Evolutionary conservation across 2,888 invertebrate species (phyloP).

Genomic region (Pammene aurita): DNA sequence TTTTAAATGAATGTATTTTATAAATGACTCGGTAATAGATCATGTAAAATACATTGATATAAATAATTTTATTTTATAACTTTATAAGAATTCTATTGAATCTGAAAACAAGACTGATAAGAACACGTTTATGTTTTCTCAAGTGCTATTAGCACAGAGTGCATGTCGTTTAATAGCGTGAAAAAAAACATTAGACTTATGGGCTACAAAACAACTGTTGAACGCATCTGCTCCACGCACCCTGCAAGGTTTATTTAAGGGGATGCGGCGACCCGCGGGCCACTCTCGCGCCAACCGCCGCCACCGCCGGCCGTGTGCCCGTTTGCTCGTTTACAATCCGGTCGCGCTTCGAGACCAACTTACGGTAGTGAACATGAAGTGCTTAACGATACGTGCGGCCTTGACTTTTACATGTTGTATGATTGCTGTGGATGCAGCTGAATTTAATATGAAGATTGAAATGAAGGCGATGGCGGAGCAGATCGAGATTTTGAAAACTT

Average conservation of each 20-base stretch:
- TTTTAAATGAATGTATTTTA: background rate
- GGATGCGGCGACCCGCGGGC: constrained; percentile 47
- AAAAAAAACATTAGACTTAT: constrained; percentile 42
- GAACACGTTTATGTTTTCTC: constrained; percentile 1
- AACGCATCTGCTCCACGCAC: constrained; percentile 71
- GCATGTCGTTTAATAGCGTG: constrained; percentile 19
- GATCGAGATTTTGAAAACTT: constrained; percentile 59
- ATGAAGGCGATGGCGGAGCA: constrained; percentile 60
- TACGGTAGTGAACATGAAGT: constrained; percentile 62
- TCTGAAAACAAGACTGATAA: background rate
- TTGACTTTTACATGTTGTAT: constrained; percentile 53
- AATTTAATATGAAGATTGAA: constrained; percentile 56
- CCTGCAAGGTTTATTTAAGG: constrained; percentile 57
- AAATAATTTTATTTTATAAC: too few relatives aligned
- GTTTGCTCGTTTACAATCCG: constrained; percentile 48
- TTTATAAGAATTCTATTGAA: too few relatives aligned
- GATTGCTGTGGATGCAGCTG: constrained; percentile 54
- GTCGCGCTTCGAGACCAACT: constrained; percentile 36
- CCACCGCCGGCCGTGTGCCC: constrained; percentile 44
- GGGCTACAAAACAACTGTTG: constrained; percentile 73
- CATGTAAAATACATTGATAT: too few relatives aligned
- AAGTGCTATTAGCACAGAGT: constrained; percentile 13
- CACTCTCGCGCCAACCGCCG: constrained; percentile 57
- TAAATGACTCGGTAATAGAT: too few relatives aligned
- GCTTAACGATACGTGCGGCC: constrained; percentile 54